Evolutionary conservation across 2,888 invertebrate species (phyloP).

Genomic region (Apantesis nais): DNA sequence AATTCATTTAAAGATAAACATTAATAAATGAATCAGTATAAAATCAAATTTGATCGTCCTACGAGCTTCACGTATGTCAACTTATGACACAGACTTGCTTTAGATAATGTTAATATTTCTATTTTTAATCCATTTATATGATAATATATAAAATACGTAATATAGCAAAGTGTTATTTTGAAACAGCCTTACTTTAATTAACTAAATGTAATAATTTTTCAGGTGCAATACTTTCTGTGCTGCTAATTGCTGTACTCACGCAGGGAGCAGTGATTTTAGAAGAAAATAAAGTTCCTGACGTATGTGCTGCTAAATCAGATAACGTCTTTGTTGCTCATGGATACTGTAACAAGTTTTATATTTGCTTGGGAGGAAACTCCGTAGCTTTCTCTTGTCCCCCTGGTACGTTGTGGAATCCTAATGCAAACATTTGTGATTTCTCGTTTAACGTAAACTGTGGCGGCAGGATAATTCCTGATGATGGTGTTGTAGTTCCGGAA

Average conservation of each 20-base stretch:
- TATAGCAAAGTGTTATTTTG: neutral
- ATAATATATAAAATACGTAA: neutral
- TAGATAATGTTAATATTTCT: no score
- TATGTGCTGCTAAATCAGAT: constrained; percentile 50
- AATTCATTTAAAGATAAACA: no score
- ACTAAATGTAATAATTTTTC: constrained; percentile 18
- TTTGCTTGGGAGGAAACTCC: constrained; percentile 43
- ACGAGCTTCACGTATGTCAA: no score
- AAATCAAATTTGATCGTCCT: no score
- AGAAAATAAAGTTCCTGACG: constrained; percentile 15
- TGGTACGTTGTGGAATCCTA: constrained; percentile 43
- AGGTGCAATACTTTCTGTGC: constrained; percentile 33
- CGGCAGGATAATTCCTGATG: constrained; percentile 11
- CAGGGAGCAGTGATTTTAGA: constrained; percentile 6
- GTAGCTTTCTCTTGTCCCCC: constrained; percentile 39
- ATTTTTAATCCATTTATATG: neutral
- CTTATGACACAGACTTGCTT: no score
- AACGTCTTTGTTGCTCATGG: constrained; percentile 50
- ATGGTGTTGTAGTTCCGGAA: constrained; percentile 8
- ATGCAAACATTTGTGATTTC: constrained; percentile 49
- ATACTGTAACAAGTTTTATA: constrained; percentile 54
- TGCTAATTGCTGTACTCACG: constrained; percentile 22
- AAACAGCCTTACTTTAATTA: neutral
- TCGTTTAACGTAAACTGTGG: constrained; percentile 49
- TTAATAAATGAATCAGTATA: no score